Base-by-base conservation (phyloP, 2,888 invertebrate genomes). In the Metalampra italica region DNA sequence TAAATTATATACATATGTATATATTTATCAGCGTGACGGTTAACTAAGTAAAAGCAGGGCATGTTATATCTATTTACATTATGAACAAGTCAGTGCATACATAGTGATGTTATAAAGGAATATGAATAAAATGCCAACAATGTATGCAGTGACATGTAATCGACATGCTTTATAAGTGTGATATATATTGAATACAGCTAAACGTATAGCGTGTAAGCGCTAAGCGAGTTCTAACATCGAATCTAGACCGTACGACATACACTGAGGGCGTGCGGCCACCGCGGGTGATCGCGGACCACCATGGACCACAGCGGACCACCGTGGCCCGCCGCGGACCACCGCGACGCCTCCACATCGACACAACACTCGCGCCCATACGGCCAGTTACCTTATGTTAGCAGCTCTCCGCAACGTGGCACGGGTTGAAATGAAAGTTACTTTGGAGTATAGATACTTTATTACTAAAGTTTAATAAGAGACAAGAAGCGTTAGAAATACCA, bases 401-500 rank as follows among this genome's bases (percentile, higher is more conserved):
- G 86, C 79, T 74, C 87, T 84, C 84, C 85, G 71, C 68, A 70
- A 65, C 77, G 82, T 73, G 75, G 82, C 83, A 71, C 66, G 78
- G 86, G 82, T 22, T 83, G 83, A 84, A 88, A 89, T 88, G 73
- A 89, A 88, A 87, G 79, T 83, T 78, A 87, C 83, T 86, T 84
- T 86, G 84, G 89, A 87, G 78, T 88, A 89, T 74, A 87, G 79
- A 32, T 85, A 87, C 79, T 88, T 89, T 88, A 89, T 88, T 89
- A 87, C 84, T 87, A 87, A 78, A 68, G 59, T 79, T 84, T 78
- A 71, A 76, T 62, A 68, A 73, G 76, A 77, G 80, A 81, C 79
- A 83, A 79, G 73, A 85, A 86, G 87, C 86, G 65, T 77, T 76
- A 82, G 73, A 65, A 57, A 54, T 68, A 68, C 22, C 22, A 22